Evolutionary conservation across 2,113 vertebrate genomes (phyloP), one percentile per base, ranked within the genome.

Genomic region (Melanostigma gelatinosum): DNA sequence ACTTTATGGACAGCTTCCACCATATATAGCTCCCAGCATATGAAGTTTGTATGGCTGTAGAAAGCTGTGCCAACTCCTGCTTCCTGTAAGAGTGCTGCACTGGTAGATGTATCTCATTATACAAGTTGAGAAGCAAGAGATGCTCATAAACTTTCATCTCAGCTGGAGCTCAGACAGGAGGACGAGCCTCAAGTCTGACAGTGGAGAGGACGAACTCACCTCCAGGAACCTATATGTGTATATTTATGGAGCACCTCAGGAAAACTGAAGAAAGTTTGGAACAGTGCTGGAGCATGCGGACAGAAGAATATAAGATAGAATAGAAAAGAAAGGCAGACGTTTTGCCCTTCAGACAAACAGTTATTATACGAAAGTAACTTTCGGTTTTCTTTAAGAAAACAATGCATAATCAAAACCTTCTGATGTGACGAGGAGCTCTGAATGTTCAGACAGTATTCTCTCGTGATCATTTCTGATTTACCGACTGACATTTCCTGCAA

Each of bases 91-190:
- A 64, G 8, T 60, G 22, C 22, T 69, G 29, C 16, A 46, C 38
- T 22, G 20, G 34, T 55, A 29, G 22, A 66, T 50, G 44, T 29
- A 44, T 80, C 44, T 80, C 15, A 66, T 71, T 80, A 71, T 54
- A 50, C 18, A 29, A n/a, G 58, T 42, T 38, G 29, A 70, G 46
- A 66, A 52, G 18, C 18, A 40, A 42, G 71, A 62, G 61, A 77
- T 32, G 62, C 61, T 85, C 62, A 55, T 50, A 77, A 60, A 52
- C 72, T 71, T 75, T 74, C 57, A 63, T 75, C 71, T 70, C 58
- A 75, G 76, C 36, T 0, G 70, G 69, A 63, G 65, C 69, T 24
- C 32, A 65, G 38, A 74, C 48, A 52, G 63, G 27, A 67, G 46
- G 57, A 75, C 48, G 52, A 60, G 82, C 50, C 32, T 60, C n/a